Evolutionary conservation across 2,797 vertebrate species (phyloP), one percentile per base, ranked within the genome.

Genomic region (Paramormyrops hopkinsi): DNA sequence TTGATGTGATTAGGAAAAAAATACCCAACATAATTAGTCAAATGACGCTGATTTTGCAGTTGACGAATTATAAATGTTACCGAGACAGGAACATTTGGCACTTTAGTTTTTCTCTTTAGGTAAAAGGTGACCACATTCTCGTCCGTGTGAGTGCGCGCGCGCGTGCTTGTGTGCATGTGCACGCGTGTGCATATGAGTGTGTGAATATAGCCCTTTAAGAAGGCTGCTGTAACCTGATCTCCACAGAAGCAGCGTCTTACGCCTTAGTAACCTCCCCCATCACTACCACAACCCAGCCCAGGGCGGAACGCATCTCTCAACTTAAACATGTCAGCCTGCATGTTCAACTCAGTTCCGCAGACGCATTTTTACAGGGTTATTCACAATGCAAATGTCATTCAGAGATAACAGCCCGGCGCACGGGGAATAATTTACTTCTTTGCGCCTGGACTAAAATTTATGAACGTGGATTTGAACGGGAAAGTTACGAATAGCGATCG

Each of bases 151-250:
- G 86, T 44, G 51, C 17, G 86, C 54, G 53, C 54, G 53, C 54
- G 25, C 33, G 53, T 59, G 86, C 33, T 54, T 44, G 86, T 11
- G 86, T 88, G 54, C 37, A 17, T 65, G 41, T 88, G 41, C 37
- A 25, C 46, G 33, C 56, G 53, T 44, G 19, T 87, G 37, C 59
- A 22, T 69, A 22, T 88, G 59, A 19, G 8, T 11, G 37, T 88
- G 59, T 88, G 87, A 65, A 48, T 65, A 48, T 41, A 29, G 22
- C 48, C 48, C 76, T 89, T 89, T 89, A 89, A 89, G 76, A 59
- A 14, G 22, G 50, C 79, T 56, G 33, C 76, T 83, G 88, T 89
- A 89, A 89, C 25, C 4, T 44, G 88, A 89, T 83, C 33, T 76
- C 14, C 51, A 37, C 4, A 69, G 46, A 29, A 48, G 46, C 3